phyloP scores from a whole-genome alignment of 30 jellyfish, hydroid and myxozoan species.

The Catostylus mosaicus region DNA sequence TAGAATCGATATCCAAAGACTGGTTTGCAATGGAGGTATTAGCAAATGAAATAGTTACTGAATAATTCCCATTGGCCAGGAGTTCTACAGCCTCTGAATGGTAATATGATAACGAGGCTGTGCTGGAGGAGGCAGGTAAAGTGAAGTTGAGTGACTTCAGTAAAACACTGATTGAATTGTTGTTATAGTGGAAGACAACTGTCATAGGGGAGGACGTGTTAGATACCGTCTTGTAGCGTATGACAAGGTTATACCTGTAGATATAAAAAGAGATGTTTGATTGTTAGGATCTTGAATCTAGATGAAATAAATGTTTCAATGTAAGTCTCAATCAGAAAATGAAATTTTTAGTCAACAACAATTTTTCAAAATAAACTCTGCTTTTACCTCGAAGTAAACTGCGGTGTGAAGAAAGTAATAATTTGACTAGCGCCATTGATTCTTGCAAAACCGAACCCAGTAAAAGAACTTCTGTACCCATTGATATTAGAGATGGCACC shows the following conservation, averaged over 20 bases:
- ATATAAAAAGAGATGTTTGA: neutral
- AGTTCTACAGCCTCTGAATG: slow-evolving; percentile 18
- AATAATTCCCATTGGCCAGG: slow-evolving; percentile 46
- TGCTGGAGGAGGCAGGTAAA: slow-evolving; percentile 28
- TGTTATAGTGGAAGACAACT: slow-evolving; percentile 28
- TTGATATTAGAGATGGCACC: slow-evolving; percentile 39
- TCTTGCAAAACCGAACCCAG: slow-evolving; percentile 83
- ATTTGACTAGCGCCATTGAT: slow-evolving; percentile 13
- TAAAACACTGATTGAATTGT: slow-evolving; percentile 34
- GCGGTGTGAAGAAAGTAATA: slow-evolving; percentile 27
- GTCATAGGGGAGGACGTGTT: neutral
- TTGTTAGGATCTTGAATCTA: neutral
- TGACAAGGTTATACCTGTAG: slow-evolving; percentile 38
- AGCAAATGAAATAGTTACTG: slow-evolving; percentile 33
- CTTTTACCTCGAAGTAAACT: slow-evolving; percentile 48
- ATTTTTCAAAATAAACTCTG: too few relatives aligned
- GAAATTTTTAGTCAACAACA: too few relatives aligned
- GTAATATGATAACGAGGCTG: slow-evolving; percentile 1
- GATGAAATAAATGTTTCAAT: too few relatives aligned
- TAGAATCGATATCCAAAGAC: slow-evolving; percentile 67
- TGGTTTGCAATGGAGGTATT: slow-evolving; percentile 22
- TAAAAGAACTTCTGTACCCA: slow-evolving; percentile 43
- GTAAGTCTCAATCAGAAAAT: too few relatives aligned
- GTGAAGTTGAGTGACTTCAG: slow-evolving; percentile 39
- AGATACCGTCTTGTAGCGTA: slow-evolving; percentile 27